phyloP scores from a whole-genome alignment of 2,888 invertebrate species.

The Limenitis camilla region DNA sequence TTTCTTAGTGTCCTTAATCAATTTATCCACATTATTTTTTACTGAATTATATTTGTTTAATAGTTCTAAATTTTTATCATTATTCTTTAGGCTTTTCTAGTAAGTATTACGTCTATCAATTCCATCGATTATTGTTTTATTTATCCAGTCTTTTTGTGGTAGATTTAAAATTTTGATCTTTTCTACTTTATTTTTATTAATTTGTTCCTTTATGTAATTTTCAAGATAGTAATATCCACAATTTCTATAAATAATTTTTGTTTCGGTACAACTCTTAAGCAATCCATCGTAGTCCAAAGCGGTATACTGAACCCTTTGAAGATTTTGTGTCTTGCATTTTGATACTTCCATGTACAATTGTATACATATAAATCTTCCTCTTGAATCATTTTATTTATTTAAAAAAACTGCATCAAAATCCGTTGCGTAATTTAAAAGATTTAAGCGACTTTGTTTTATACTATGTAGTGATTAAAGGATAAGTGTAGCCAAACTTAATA shows the following conservation, averaged over 20 bases:
- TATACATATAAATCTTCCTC: no score
- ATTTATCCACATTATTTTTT: conserved; percentile 5
- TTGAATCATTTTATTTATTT: no score
- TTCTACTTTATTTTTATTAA: not conserved
- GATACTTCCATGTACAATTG: no score
- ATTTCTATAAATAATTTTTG: not conserved
- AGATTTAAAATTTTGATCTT: conserved; percentile 13
- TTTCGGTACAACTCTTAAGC: not conserved
- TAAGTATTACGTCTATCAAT: conserved; percentile 13
- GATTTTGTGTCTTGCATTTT: conserved; percentile 2
- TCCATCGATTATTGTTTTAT: conserved; percentile 7
- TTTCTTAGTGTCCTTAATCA: conserved; percentile 12
- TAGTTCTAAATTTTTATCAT: conserved; percentile 1
- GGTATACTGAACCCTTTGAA: conserved; percentile 4
- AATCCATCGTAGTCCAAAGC: conserved; percentile 4
- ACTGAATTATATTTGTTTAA: not conserved
- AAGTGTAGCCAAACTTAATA: no score
- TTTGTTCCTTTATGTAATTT: not conserved
- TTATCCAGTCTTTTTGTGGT: conserved; percentile 15
- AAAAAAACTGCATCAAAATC: no score
- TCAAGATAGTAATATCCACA: not conserved
- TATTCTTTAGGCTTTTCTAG: conserved; percentile 4
- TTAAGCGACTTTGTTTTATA: no score
- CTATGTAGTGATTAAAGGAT: no score
- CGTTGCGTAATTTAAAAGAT: no score